Evolutionary conservation across 2,888 invertebrate species (phyloP).

Genomic region (Cactoblastis cactorum): DNA sequence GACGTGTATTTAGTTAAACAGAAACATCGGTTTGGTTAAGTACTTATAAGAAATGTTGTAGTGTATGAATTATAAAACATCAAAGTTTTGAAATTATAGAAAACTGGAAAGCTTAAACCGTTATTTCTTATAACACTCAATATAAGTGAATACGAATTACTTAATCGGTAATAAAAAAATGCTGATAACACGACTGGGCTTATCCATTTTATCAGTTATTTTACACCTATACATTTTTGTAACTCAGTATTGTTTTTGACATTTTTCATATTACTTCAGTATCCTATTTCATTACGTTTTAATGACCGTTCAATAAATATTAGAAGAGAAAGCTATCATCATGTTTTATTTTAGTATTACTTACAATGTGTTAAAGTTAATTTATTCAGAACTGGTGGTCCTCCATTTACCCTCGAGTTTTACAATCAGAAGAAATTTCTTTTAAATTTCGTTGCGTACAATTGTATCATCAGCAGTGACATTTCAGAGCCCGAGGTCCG

Average conservation of each 20-base stretch:
- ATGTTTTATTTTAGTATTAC: background rate
- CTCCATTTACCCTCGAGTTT: too few species aligned
- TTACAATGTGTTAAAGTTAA: background rate
- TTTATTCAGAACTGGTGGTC: too few species aligned
- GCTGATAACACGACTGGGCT: background rate
- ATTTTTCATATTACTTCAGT: slow-evolving; percentile 20
- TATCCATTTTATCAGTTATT: background rate
- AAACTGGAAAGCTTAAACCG: background rate
- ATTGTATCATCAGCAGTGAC: too few species aligned
- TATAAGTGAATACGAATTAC: background rate
- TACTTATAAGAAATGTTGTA: too few species aligned
- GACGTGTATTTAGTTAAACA: too few species aligned
- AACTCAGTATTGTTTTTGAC: background rate
- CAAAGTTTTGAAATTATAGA: background rate
- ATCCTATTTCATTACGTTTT: slow-evolving; percentile 48
- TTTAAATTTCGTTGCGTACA: too few species aligned
- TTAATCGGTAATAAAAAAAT: background rate
- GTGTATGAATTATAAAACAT: too few species aligned
- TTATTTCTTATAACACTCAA: background rate
- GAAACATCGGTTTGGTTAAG: too few species aligned
- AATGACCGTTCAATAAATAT: slow-evolving; percentile 44
- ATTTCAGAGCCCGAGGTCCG: too few species aligned
- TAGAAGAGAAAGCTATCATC: slow-evolving; percentile 23
- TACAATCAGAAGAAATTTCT: too few species aligned
- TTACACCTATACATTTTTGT: background rate